Evolutionary conservation across 2,113 vertebrate species (phyloP), one percentile per base, ranked within the genome.

Genomic region (Odontesthes bonariensis): DNA sequence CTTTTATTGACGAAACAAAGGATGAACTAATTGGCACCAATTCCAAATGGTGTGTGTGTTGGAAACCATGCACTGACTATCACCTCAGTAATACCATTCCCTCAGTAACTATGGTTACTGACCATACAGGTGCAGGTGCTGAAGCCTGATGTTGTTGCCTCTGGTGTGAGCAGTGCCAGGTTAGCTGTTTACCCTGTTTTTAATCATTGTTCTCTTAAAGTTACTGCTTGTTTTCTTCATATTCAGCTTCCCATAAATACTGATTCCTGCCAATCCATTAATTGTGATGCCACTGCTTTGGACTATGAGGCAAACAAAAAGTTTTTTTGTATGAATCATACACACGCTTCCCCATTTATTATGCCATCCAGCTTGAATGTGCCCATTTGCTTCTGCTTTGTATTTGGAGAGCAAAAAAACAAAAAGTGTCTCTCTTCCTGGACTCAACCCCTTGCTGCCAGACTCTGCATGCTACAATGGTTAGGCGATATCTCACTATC

Each of bases 401-500:
- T 31, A 20, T 75, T 52, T 38, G 9, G 16, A 55, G 16, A 33
- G 12, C 0, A 44, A 53, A 16, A 10, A 20, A 23, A 56, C 69
- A 38, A 20, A 49, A 0, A 14, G n/a, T 1, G n/a, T 27, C 12
- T 19, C 5, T 75, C 44, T 66, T 87, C 85, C 87, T 92, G 86
- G 83, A 91, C 82, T 91, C 89, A 61, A 70, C 68, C 44, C 58
- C 75, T 84, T 88, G 89, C 77, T 70, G 23, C 59, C 64, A 20
- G 55, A 14, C 12, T 74, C n/a, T 60, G 3, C 52, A 35, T 13
- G 10, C 20, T 23, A 7, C 3, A 0, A 1, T 64, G 2, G 5
- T 1, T 60, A 6, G 14, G 31, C 77, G n/a, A 83, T 31, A 23
- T 61, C 20, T 74, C 16, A 19, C 64, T 60, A 17, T 66, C 46